Evolutionary conservation across 1,140 invertebrate species (phyloP), one percentile per base, ranked within the genome.

Genomic region (Platorchestia sp.): DNA sequence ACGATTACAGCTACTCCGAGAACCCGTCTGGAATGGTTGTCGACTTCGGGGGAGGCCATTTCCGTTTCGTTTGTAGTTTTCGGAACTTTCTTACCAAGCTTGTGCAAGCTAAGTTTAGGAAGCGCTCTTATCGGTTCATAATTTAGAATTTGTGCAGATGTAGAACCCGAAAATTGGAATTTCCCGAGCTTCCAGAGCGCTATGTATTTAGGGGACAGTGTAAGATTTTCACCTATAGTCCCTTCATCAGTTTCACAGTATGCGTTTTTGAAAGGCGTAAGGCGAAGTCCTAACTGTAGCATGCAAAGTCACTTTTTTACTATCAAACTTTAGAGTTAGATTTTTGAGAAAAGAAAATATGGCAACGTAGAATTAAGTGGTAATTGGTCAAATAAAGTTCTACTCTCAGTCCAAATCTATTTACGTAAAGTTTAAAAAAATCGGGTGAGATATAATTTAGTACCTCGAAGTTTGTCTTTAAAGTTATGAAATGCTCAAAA

Each of bases 1-100:
- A 90, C 87, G 87, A 90, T 90, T 90, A 90, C 87, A 45, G 87
- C 87, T 44, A 90, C 41, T 90, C 87, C 5, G 87, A 90, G 59
- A 36, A 75, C 59, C 59, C 59, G 59, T 75, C 59, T 75, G 59
- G 59, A 75, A 75, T 36, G 59, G 59, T 75, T 10, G 59, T 75
- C 59, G 59, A 75, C 59, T 75, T 10, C 59, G 59, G 59, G 59
- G 59, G 27, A 75, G 1, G 59, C 36, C 59, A 75, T 75, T 75
- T 75, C 59, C 59, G 59, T 75, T 75, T 75, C 14, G 59, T 75
- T 75, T 75, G 59, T 19, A 75, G 59, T 75, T 75, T 75, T 75
- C 27, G 27, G 59, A 36, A 27, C 27, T 27, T 75, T 75, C 59
- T 75, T 3, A 10, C 19, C 6, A 75, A 27, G 14, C 14, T 27